phyloP scores from a whole-genome alignment of 2,888 invertebrate genomes.

The Gymnosoma rotundatum region DNA sequence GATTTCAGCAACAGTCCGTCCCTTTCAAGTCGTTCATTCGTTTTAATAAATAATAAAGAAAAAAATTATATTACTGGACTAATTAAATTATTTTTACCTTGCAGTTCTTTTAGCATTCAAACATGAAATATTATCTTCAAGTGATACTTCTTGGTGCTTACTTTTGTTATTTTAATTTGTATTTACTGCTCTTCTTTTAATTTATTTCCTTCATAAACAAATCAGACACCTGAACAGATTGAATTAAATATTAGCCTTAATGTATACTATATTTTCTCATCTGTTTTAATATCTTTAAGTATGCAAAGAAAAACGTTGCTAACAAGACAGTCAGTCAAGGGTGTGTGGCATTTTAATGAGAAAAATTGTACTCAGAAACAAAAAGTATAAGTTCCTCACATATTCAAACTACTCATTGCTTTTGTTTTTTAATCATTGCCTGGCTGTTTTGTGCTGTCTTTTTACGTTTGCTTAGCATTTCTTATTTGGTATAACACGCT shows the following conservation, averaged over 20 bases:
- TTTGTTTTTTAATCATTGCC: neutral
- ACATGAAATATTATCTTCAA: neutral
- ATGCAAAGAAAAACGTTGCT: conserved; percentile 23
- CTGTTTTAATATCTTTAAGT: conserved; percentile 33
- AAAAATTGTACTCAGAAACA: conserved; percentile 33
- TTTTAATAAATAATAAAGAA: too few relatives aligned
- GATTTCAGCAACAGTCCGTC: neutral
- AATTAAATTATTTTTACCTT: neutral
- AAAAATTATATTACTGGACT: too few relatives aligned
- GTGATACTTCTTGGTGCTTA: neutral
- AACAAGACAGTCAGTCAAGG: neutral
- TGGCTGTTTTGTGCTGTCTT: neutral
- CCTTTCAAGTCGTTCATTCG: too few relatives aligned
- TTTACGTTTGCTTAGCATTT: too few relatives aligned
- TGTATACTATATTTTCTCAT: conserved; percentile 38
- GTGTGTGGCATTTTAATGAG: neutral
- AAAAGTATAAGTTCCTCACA: neutral
- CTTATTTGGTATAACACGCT: neutral
- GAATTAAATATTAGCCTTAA: conserved; percentile 32
- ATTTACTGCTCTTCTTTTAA: conserved; percentile 4
- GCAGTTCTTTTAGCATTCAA: neutral
- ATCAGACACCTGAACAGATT: conserved; percentile 46
- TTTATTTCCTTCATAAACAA: conserved; percentile 10
- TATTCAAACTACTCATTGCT: neutral
- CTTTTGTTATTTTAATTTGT: conserved; percentile 22